These are phyloP conservation scores for Erebia epiphron DNA, from an alignment of 2,888 invertebrate genomes.

Conservation along the genomic window DNA sequence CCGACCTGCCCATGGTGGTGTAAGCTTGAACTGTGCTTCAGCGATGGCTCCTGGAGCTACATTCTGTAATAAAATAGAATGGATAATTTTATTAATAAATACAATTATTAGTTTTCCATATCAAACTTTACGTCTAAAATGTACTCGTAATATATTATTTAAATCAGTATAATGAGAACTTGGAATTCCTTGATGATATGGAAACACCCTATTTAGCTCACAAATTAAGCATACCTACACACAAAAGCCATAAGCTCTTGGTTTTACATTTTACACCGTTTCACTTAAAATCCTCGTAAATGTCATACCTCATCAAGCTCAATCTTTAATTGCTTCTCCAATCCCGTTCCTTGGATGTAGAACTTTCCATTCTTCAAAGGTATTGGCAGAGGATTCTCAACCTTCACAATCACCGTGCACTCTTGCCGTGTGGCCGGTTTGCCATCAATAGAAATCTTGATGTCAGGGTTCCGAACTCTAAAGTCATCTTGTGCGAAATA, in stretches of 20 bases:
- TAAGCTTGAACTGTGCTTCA: slow-evolving; percentile 88
- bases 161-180: no score
- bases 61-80: slow-evolving; percentile 57
- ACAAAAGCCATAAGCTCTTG: no score
- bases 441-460: slow-evolving; percentile 87
- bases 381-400: slow-evolving; percentile 92
- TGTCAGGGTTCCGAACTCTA: slow-evolving; percentile 93
- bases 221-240: no score
- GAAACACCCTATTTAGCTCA: no score
- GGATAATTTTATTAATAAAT: not conserved
- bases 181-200: no score
- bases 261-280: no score
- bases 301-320: slow-evolving; percentile 85
- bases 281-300: not conserved
- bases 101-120: no score
- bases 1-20: slow-evolving; percentile 90
- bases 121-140: no score
- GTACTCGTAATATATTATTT: no score
- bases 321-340: slow-evolving; percentile 88
- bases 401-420: slow-evolving; percentile 84
- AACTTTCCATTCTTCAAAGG: slow-evolving; percentile 90
- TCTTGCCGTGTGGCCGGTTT: slow-evolving; percentile 78
- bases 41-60: slow-evolving; percentile 87
- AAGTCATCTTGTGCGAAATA: slow-evolving; percentile 96
- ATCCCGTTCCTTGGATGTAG: slow-evolving; percentile 91